Evolutionary conservation across 92 coral and sea anemone species (phyloP), one percentile per base, ranked within the genome.

Genomic region (Palythoa grandiflora): DNA sequence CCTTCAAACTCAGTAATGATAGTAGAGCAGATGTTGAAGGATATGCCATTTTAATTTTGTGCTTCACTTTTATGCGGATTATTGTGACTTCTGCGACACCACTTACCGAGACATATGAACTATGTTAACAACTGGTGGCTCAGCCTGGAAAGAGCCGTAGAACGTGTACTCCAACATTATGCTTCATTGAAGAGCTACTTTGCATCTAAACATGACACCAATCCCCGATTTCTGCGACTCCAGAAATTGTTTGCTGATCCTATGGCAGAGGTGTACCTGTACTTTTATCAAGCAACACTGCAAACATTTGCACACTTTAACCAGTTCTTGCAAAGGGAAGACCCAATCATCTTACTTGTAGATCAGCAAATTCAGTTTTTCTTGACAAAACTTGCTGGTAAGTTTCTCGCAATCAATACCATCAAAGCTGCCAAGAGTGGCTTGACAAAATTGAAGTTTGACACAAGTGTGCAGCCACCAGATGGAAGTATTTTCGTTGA

Each of bases 181-280:
- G 71, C 68, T 87, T 87, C 86, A 13, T 77, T 83, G 79, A 91
- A 91, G 85, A 81, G 88, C 83, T 91, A 91, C 88, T 91, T 91
- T 87, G 79, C 84, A 72, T 87, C 88, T n/a, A 63, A 70, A 71
- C 57, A 87, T 2, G 92, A 89, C 86, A 78, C 83, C 71, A 68
- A 40, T 61, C 86, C 89, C 87, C 66, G 89, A 89, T 89, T 89
- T 81, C 75, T 61, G 92, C 84, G 84, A 80, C 88, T 90, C 81
- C 88, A 90, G 88, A 79, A 90, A 87, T 80, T 83, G 85, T 79
- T 90, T 83, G 93, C 83, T 51, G 80, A 11, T 50, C 40, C 65
- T 76, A 52, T 76, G 65, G 52, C 65, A 76, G 80, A 76, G 9
- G 87, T 87, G 38, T 91, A 88, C 80, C 91, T 91, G 35, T 77